Conservation (phyloP, 2,797 vertebrate species). For the Simalia tracyae region DNA sequence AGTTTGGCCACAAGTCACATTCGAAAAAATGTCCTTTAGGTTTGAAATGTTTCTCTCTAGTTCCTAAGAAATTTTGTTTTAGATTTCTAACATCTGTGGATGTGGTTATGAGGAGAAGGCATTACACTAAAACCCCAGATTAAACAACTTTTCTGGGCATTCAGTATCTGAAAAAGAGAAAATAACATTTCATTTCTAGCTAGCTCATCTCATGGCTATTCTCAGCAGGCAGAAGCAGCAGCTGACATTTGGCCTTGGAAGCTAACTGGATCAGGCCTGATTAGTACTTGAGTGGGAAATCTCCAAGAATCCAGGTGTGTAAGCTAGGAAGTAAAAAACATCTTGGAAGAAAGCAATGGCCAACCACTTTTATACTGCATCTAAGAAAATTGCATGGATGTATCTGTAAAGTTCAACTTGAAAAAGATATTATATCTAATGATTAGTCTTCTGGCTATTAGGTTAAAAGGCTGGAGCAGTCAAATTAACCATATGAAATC, state of each 20-base stretch:
- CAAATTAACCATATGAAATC: neutral
- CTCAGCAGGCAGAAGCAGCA: too few species aligned
- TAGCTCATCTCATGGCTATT: neutral
- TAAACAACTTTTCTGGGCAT: neutral
- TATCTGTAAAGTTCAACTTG: too few species aligned
- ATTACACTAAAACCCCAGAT: neutral
- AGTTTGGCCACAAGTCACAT: neutral
- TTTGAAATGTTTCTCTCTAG: neutral
- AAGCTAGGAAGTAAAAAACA: too few species aligned
- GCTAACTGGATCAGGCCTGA: too few species aligned
- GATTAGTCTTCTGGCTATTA: neutral
- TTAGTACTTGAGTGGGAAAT: too few species aligned
- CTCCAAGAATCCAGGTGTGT: too few species aligned
- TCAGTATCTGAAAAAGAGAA: neutral
- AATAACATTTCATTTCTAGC: neutral
- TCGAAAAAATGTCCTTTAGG: neutral
- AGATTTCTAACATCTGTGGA: neutral
- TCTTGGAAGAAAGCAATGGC: too few species aligned
- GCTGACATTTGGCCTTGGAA: too few species aligned
- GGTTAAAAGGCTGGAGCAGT: accelerated
- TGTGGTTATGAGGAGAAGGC: neutral
- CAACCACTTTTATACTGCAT: too few species aligned
- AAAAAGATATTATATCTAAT: neutral
- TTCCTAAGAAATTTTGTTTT: neutral
- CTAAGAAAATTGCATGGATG: too few species aligned